phyloP scores from a whole-genome alignment of 2,888 invertebrate genomes.

The Rhaphigaster nebulosa region DNA sequence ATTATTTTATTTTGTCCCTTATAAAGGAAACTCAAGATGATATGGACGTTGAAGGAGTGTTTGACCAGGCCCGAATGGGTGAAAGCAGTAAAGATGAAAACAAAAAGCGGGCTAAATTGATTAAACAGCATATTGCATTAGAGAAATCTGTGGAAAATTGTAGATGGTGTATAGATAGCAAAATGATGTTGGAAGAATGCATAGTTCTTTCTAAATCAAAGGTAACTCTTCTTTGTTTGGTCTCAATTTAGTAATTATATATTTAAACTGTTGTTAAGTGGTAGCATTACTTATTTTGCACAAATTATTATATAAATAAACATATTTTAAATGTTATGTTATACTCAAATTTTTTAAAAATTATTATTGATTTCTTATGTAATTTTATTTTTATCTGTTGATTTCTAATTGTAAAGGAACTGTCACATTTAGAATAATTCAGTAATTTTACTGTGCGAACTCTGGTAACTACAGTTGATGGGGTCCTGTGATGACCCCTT shows the following conservation, averaged over 20 bases:
- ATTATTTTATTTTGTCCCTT: neutral
- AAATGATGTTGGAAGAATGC: slow-evolving; percentile 85
- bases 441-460: too few relatives aligned
- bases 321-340: too few relatives aligned
- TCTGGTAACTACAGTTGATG: too few relatives aligned
- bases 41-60: slow-evolving; percentile 84
- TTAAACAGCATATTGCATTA: slow-evolving; percentile 80
- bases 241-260: neutral
- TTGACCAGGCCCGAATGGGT: slow-evolving; percentile 81
- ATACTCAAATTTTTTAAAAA: too few relatives aligned
- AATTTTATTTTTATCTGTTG: too few relatives aligned
- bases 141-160: slow-evolving; percentile 84
- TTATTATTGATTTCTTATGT: too few relatives aligned
- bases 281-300: neutral
- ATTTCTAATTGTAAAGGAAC: too few relatives aligned
- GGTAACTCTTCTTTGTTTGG: slow-evolving; percentile 68
- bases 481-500: too few relatives aligned
- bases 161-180: slow-evolving; percentile 84
- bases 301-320: neutral
- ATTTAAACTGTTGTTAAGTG: neutral
- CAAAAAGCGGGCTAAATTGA: slow-evolving; percentile 77
- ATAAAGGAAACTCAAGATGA: slow-evolving; percentile 1
- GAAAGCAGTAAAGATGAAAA: slow-evolving; percentile 75
- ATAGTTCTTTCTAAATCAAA: slow-evolving; percentile 85
- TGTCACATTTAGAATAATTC: too few relatives aligned